Percentiles rank a stretch among this genome's conserved stretches.
phyloP scores from a whole-genome alignment of 2,797 vertebrate species.

The Micropoecilia bifurca region DNA sequence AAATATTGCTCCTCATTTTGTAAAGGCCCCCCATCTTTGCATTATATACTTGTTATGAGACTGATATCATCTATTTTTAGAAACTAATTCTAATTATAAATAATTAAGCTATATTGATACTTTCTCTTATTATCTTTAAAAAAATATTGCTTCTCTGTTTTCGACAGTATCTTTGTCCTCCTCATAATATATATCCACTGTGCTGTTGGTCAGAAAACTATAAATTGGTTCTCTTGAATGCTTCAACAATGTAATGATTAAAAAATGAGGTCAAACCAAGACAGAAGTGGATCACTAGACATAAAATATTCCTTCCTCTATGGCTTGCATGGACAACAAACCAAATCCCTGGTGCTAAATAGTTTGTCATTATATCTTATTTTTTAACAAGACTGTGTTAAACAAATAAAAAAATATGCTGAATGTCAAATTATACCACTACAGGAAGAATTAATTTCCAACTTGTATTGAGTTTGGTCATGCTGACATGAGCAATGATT shows the following conservation, averaged over 20 bases:
- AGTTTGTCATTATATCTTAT: not conserved
- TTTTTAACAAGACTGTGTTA: not conserved
- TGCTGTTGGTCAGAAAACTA: not conserved
- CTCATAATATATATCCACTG: not conserved
- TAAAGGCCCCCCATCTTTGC: not conserved
- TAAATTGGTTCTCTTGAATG: not conserved
- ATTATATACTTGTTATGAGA: not conserved
- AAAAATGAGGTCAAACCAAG: not conserved
- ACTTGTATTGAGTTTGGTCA: not conserved
- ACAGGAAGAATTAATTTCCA: not conserved
- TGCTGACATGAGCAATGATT: conserved; percentile 26
- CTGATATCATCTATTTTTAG: not conserved
- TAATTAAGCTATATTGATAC: not conserved
- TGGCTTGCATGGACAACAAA: not conserved
- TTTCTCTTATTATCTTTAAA: not conserved
- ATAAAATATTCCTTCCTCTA: not conserved
- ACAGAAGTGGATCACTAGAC: not conserved
- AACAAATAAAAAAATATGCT: not conserved
- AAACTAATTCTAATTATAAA: not conserved
- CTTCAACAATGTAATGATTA: not conserved
- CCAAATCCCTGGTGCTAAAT: too few species aligned
- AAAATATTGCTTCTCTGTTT: not conserved
- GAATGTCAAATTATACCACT: not conserved
- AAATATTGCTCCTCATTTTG: not conserved
- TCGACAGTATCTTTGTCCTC: not conserved